Evolutionary conservation across 2,113 vertebrate species (phyloP), one percentile per base, ranked within the genome.

Genomic region (Rana temporaria): DNA sequence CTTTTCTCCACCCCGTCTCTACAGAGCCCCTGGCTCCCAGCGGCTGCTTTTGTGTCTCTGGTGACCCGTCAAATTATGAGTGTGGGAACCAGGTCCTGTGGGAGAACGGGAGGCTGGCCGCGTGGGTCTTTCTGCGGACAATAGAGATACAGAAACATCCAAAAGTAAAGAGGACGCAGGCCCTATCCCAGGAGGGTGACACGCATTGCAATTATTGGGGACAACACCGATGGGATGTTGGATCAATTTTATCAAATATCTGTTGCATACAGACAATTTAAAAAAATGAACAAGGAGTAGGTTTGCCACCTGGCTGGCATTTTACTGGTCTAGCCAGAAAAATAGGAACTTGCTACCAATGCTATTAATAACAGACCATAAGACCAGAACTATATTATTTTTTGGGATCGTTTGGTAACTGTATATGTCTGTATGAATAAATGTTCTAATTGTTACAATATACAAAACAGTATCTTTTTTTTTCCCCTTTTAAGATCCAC

Each of bases 41-140:
- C 94, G 90, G 82, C 89, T 92, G 90, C 90, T 89, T 95, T 93
- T 93, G 92, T 93, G 92, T 92, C 94, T 92, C 90, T 88, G 2
- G 71, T 96, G 96, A 95, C 94, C 93, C 90, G 83, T 90, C 92
- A 75, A 92, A 94, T 93, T 90, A 91, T 66, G 90, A 94, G 94
- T 94, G 94, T 95, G 96, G 94, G 96, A 95, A 95, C 81, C 18
- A 90, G 93, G 92, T 91, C 4, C 72, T 5, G 42, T 3, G 18
- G 11, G 3, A 68, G 84, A 16, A 11, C 72, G 66, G 79, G 1
- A 72, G 48, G 2, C 0, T 0, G 0, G 71, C 71, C 77, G 85
- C 1, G 0, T 0, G 2, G 3, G 84, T 80, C 68, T 67, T 15
- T 6, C 17, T 4, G 0, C 85, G 64, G 85, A 90, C 87, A 89